Evolutionary conservation across 2,113 vertebrate species (phyloP), one percentile per base, ranked within the genome.

Genomic region (Orcinus orca): DNA sequence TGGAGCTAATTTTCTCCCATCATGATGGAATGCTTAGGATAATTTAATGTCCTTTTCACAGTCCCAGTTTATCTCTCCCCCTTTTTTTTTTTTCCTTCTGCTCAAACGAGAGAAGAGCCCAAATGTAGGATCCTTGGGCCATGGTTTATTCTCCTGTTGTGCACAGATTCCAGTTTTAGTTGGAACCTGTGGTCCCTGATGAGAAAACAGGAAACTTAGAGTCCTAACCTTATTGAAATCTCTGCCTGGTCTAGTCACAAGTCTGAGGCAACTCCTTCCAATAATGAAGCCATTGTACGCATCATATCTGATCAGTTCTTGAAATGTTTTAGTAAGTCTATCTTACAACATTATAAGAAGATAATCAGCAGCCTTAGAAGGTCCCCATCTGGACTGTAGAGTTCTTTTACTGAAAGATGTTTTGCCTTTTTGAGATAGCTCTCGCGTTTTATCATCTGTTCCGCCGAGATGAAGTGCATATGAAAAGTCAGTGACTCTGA

Each of bases 361-460:
- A 99, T 99, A 99, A 99, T 99, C 99, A 98, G 98, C 99, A 99
- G 99, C 98, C 98, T 99, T 99, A 98, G 99, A 99, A 99, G 99
- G 99, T 99, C 99, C 99, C 99, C 99, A 99, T 99, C 99, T 99
- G 99, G 99, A 99, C 99, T 98, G 98, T 98, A 98, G 98, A 98
- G 98, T 99, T 98, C 98, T 98, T 98, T 98, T 98, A 98, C 98
- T 98, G 98, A 98, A 98, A 98, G 99, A 98, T 99, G 99, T 99
- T 98, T 98, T 98, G 98, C 98, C 99, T 99, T 98, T 99, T 99
- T 95, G 98, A 98, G 99, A 98, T 99, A 98, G 99, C 98, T 99
- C 99, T 99, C 99, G 98, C 98, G 98, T 99, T 99, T 99, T 99
- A 99, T 99, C 99, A 99, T 99, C 99, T 99, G 99, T 99, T 99